Conservation (phyloP, 2,888 invertebrate species). For the Agriotes lineatus region DNA sequence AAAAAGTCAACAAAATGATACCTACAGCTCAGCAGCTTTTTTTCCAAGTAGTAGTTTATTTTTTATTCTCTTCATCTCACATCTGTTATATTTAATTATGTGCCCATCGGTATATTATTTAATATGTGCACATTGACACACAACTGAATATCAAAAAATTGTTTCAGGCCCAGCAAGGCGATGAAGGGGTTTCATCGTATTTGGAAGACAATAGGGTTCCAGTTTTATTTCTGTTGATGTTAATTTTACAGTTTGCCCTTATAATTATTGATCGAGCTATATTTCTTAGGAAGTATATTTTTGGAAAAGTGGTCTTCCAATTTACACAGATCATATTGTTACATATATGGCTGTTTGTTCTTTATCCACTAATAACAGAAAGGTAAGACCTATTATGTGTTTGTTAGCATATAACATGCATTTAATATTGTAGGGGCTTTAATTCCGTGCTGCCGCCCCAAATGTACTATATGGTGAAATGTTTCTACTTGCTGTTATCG, state of each 20-base stretch:
- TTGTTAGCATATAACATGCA: neutral
- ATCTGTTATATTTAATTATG: no score
- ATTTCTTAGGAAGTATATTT: constrained; percentile 92
- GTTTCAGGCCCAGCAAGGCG: constrained; percentile 85
- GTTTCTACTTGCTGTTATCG: constrained; percentile 94
- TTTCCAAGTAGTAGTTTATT: no score
- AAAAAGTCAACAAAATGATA: no score
- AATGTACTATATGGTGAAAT: constrained; percentile 98
- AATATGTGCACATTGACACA: no score
- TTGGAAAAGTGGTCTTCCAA: constrained; percentile 93
- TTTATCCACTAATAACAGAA: constrained; percentile 93
- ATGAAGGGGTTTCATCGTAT: constrained; percentile 91
- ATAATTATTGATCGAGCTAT: constrained; percentile 97
- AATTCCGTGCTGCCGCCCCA: constrained; percentile 89
- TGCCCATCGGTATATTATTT: neutral
- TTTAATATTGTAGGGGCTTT: constrained; percentile 74
- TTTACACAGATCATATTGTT: constrained; percentile 90
- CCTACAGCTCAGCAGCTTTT: no score
- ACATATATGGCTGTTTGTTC: constrained; percentile 98
- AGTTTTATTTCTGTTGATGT: constrained; percentile 94
- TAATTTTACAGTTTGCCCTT: constrained; percentile 92
- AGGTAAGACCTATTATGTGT: constrained; percentile 69
- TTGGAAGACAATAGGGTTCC: constrained; percentile 96
- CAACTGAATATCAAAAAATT: no score
- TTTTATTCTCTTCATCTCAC: no score